Conservation (phyloP, 2,888 invertebrate genomes). For the Drosophila mettleri region DNA sequence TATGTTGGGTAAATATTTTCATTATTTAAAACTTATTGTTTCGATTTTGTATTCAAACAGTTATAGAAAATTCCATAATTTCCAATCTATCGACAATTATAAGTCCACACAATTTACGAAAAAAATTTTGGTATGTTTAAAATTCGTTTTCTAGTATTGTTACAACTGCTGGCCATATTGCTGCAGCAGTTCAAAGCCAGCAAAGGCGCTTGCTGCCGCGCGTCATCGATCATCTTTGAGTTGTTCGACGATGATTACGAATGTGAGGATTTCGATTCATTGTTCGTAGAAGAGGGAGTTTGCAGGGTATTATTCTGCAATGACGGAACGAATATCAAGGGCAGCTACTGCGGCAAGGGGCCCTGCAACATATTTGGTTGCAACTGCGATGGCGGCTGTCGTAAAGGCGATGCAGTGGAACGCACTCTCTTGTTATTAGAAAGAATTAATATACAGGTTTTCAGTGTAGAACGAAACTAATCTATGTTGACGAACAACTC, state of each 20-base stretch:
- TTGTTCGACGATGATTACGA: conserved; percentile 15
- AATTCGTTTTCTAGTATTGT: too few relatives aligned
- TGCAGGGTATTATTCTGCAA: conserved; percentile 24
- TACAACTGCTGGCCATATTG: not conserved
- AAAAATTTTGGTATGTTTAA: too few relatives aligned
- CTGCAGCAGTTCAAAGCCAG: not conserved
- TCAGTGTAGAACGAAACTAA: too few relatives aligned
- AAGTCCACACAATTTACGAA: too few relatives aligned
- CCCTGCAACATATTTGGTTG: conserved; percentile 46
- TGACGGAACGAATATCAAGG: conserved; percentile 16
- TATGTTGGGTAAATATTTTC: too few relatives aligned
- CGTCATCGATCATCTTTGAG: conserved; percentile 18
- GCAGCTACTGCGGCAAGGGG: conserved; percentile 38
- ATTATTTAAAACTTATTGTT: too few relatives aligned
- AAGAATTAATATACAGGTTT: too few relatives aligned
- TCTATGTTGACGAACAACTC: too few relatives aligned
- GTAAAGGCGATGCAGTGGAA: conserved; percentile 21
- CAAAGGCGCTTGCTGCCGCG: conserved; percentile 21
- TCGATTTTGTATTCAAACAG: not conserved
- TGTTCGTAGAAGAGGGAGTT: fast-evolving
- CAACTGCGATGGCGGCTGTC: conserved; percentile 32
- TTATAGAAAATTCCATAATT: not conserved
- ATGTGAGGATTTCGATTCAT: too few relatives aligned
- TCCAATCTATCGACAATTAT: too few relatives aligned
- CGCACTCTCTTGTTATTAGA: too few relatives aligned